Evolutionary conservation across 1,140 invertebrate genomes (phyloP).

Genomic region (Ganaspis sp.): DNA sequence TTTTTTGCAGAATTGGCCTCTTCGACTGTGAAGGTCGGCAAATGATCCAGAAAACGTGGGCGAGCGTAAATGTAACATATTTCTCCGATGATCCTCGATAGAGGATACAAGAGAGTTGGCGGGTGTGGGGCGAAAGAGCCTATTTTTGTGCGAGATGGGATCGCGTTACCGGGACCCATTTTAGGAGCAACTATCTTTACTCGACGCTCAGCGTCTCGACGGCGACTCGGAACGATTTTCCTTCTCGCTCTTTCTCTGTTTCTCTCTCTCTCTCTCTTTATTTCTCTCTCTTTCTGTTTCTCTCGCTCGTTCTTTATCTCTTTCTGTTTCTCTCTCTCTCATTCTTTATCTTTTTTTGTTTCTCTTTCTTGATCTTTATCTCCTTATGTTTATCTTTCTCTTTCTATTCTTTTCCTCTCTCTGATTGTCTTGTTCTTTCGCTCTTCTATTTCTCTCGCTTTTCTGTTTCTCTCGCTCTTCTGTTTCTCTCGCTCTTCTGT

Average conservation of each 20-base stretch:
- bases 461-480: constrained; percentile 44
- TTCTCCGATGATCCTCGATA: constrained; percentile 56
- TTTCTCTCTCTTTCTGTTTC: constrained; percentile 40
- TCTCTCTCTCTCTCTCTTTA: constrained; percentile 44
- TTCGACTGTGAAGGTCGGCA: constrained; percentile 39
- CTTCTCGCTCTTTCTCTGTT: constrained; percentile 37
- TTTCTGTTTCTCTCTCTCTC: constrained; percentile 40
- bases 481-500: constrained; percentile 37
- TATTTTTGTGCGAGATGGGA: constrained; percentile 77
- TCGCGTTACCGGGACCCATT: constrained; percentile 80
- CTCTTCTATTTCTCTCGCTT: constrained; percentile 46
- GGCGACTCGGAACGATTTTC: constrained; percentile 43
- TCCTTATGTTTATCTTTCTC: constrained; percentile 45
- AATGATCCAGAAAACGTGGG: constrained; percentile 47
- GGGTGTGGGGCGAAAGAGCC: constrained; percentile 49
- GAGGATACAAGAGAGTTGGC: constrained; percentile 47
- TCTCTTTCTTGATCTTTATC: constrained; percentile 41
- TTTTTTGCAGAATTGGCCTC: not conserved
- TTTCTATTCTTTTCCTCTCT: constrained; percentile 37
- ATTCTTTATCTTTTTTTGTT: constrained; percentile 47
- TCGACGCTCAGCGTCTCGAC: constrained; percentile 62
- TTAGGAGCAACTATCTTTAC: constrained; percentile 79
- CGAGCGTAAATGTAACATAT: constrained; percentile 56
- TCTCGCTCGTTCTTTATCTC: constrained; percentile 37
- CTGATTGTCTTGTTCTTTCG: constrained; percentile 36